phyloP scores from a whole-genome alignment of 2,113 vertebrate species.

The Sula dactylatra region DNA sequence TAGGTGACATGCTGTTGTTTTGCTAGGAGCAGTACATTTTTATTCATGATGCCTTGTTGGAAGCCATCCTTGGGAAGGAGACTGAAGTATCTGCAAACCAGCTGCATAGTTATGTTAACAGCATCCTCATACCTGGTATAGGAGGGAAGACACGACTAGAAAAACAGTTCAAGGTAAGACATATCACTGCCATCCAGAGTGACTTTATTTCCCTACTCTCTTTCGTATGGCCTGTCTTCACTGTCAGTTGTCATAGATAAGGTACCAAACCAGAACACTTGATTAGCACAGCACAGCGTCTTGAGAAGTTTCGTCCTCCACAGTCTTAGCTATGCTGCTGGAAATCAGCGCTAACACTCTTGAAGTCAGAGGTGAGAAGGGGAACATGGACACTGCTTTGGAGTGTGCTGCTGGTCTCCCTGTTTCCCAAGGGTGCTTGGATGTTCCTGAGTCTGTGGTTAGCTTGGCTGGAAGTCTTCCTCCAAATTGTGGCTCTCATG shows the following conservation, averaged over 20 bases:
- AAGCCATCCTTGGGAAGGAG: slow-evolving; percentile 91
- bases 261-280: background rate
- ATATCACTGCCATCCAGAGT: background rate
- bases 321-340: background rate
- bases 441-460: background rate
- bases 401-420: background rate
- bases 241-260: background rate
- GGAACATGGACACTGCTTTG: background rate
- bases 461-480: background rate
- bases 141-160: slow-evolving; percentile 86
- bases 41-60: slow-evolving; percentile 93
- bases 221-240: background rate
- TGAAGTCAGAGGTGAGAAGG: background rate
- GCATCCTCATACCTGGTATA: slow-evolving; percentile 86
- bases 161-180: slow-evolving; percentile 90
- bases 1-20: background rate
- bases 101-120: slow-evolving; percentile 89
- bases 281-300: background rate
- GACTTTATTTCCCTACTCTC: background rate
- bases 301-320: background rate
- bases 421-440: background rate
- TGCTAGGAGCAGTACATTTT: slow-evolving; percentile 94
- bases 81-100: slow-evolving; percentile 87
- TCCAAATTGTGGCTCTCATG: background rate
- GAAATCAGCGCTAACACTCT: background rate